Conservation (phyloP, 2,888 invertebrate genomes). For the Pseudoips prasinana region DNA sequence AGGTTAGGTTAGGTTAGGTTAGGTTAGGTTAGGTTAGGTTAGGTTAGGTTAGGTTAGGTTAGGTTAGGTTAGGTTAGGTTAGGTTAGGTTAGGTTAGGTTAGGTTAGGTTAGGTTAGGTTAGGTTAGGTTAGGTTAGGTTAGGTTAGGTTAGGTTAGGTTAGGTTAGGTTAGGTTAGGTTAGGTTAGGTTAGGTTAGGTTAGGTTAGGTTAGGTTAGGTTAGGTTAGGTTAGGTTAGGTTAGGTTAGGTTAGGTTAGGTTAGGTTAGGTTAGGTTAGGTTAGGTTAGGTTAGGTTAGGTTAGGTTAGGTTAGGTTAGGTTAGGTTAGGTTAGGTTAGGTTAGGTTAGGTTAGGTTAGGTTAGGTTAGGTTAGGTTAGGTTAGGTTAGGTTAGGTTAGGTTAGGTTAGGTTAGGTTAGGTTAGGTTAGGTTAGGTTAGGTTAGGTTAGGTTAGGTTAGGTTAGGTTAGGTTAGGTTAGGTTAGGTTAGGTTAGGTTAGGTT, state of each 20-base stretch:
- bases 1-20: slow-evolving; percentile 4
- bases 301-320: slow-evolving; percentile 14
- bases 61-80: slow-evolving; percentile 1
- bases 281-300: slow-evolving; percentile 15
- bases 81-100: slow-evolving; percentile 1
- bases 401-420: slow-evolving; percentile 5
- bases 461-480: slow-evolving; percentile 14
- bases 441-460: slow-evolving; percentile 14
- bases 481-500: slow-evolving; percentile 14
- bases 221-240: slow-evolving; percentile 7
- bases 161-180: slow-evolving; percentile 1
- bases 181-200: slow-evolving; percentile 4
- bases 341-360: slow-evolving; percentile 8
- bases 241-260: slow-evolving; percentile 7
- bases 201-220: slow-evolving; percentile 7
- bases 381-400: slow-evolving; percentile 7
- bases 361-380: slow-evolving; percentile 7
- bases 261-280: slow-evolving; percentile 15
- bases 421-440: slow-evolving; percentile 13
- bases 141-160: slow-evolving; percentile 4
- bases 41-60: slow-evolving; percentile 1
- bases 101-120: slow-evolving; percentile 1
- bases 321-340: slow-evolving; percentile 7
- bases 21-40: slow-evolving; percentile 3
- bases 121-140: slow-evolving; percentile 1